Conservation (phyloP, 2,113 vertebrate species). For the Takifugu flavidus region DNA sequence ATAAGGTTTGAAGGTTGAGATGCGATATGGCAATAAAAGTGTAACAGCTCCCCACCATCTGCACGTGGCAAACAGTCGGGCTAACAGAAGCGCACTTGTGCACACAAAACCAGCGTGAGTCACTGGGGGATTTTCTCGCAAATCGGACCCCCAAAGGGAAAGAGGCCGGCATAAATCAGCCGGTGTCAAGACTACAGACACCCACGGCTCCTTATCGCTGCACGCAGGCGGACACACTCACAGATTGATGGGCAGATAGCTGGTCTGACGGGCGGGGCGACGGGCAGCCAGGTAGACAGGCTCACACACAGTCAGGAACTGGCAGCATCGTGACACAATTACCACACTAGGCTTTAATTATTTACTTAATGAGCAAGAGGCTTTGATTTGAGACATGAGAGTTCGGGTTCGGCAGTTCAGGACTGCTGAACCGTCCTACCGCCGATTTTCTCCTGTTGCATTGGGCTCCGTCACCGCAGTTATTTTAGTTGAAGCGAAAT, state of each 20-base stretch:
- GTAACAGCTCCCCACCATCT: conserved; percentile 42
- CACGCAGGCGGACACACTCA: conserved; percentile 63
- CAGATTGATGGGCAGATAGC: conserved; percentile 70
- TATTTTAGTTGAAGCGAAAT: too few relatives aligned
- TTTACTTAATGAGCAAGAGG: too few relatives aligned
- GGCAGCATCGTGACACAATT: conserved; percentile 3
- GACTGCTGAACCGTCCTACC: too few relatives aligned
- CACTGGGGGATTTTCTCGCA: conserved; percentile 59
- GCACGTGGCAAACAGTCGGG: conserved; percentile 40
- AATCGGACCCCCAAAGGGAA: conserved; percentile 62
- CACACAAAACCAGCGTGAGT: conserved; percentile 57
- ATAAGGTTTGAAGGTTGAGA: conserved; percentile 35
- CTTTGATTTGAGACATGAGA: too few relatives aligned
- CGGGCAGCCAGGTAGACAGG: conserved; percentile 65
- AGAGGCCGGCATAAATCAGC: conserved; percentile 67
- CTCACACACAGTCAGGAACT: conserved; percentile 38
- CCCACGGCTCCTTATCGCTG: conserved; percentile 68
- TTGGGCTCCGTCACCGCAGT: too few relatives aligned
- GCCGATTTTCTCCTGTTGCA: too few relatives aligned
- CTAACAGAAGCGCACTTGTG: conserved; percentile 29
- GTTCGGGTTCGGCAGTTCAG: too few relatives aligned
- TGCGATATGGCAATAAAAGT: conserved; percentile 36
- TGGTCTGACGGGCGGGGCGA: conserved; percentile 57
- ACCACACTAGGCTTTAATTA: not conserved
- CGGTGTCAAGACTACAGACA: conserved; percentile 68